Evolutionary conservation across 2,888 invertebrate species (phyloP), one percentile per base, ranked within the genome.

Genomic region (Conistra vaccinii): DNA sequence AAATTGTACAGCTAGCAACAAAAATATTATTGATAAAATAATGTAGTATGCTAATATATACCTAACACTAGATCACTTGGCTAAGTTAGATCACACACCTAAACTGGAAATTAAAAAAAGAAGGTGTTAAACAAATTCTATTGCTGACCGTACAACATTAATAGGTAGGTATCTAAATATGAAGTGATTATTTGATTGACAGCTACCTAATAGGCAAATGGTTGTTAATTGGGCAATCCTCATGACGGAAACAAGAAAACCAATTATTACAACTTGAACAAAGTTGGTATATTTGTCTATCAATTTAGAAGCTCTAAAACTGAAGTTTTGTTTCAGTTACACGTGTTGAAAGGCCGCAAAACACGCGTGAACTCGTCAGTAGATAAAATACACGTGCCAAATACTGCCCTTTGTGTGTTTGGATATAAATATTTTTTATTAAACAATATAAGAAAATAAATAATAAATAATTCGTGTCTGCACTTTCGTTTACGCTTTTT

Each of bases 101-200:
- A n/a, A n/a, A 35, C 23, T 12, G 23, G n/a, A 61, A 35, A 61
- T 35, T 3, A n/a, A 35, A 35, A n/a, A 35, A 35, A 7, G 14
- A 23, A 35, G 0, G 0, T 23, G n/a, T 12, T 35, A 14, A 42
- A 20, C n/a, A n/a, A 29, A 58, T 42, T 42, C n/a, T 45, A 20
- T 35, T 69, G 26, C 35, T 26, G 23, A 51, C 6, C 6, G 5
- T 42, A 20, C 14, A 20, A 68, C 2, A 29, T 42, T 23, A n/a
- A 12, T 9, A 42, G 12, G 2, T 53, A 42, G 3, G 29, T 53
- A 29, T 9, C 12, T 23, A 20, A 26, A 9, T 26, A 29, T 14
- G 6, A 53, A 35, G 26, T 53, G 78, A 76, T 75, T 42, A 35
- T 65, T 65, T 60, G 58, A 78, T 77, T 68, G 61, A 76, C 45